Evolutionary conservation across 2,797 vertebrate genomes (phyloP).

Genomic region (Notoglanidium macrostoma): DNA sequence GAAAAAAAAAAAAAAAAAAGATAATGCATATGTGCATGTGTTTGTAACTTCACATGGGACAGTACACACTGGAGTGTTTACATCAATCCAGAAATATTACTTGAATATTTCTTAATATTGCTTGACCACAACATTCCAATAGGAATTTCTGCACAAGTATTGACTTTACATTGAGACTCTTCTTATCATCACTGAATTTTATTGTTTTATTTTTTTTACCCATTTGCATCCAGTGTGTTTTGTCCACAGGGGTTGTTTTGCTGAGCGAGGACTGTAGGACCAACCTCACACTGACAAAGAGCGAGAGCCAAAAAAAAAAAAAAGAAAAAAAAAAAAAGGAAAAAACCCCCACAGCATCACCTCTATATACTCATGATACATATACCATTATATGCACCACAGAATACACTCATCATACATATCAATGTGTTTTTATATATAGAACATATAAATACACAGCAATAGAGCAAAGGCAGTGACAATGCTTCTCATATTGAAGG

Average conservation of each 20-base stretch:
- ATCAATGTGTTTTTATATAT: conserved; percentile 73
- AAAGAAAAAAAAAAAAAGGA: neutral
- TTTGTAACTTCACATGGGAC: conserved; percentile 41
- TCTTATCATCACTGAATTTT: conserved; percentile 51
- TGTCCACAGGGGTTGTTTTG: conserved; percentile 49
- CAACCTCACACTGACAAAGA: conserved; percentile 74
- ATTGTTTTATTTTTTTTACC: conserved; percentile 26
- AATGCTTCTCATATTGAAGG: conserved; percentile 75
- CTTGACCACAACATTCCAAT: conserved; percentile 56
- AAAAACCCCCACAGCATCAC: conserved; percentile 66
- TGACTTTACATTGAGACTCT: conserved; percentile 65
- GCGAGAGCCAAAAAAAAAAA: conserved; percentile 49
- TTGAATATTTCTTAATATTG: conserved; percentile 38
- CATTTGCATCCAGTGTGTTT: conserved; percentile 57
- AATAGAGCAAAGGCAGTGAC: conserved; percentile 75
- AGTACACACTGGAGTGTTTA: conserved; percentile 54
- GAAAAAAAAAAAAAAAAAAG: neutral
- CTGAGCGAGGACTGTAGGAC: conserved; percentile 73
- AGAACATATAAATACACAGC: conserved; percentile 78
- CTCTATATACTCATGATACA: conserved; percentile 69
- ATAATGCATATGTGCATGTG: conserved; percentile 9
- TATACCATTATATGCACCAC: conserved; percentile 69
- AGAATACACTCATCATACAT: conserved; percentile 62
- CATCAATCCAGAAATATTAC: conserved; percentile 35
- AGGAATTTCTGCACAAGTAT: conserved; percentile 49